Evolutionary conservation across 2,888 invertebrate species (phyloP).

Genomic region (Cephus pygmeus): DNA sequence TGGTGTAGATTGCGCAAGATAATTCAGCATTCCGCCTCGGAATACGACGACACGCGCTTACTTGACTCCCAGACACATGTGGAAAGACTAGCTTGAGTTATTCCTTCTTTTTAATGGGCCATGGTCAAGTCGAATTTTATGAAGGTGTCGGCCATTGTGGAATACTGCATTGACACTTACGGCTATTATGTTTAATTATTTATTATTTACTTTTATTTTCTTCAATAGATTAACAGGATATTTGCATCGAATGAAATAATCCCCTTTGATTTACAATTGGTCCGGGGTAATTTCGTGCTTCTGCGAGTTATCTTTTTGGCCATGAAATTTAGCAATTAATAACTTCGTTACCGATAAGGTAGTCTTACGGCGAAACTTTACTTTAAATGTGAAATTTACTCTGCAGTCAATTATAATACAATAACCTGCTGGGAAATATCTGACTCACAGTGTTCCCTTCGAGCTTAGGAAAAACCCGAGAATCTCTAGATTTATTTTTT

Average conservation of each 20-base stretch:
- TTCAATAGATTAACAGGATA: neutral
- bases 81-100: neutral
- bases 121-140: neutral
- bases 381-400: neutral
- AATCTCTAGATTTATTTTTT: neutral
- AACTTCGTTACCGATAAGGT: neutral
- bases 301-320: neutral
- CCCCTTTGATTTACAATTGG: no score
- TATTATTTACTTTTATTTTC: neutral
- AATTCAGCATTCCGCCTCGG: neutral
- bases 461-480: neutral
- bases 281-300: no score
- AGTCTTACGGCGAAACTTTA: neutral
- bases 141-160: neutral
- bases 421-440: neutral
- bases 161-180: neutral
- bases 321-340: neutral
- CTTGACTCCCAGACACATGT: neutral
- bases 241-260: no score
- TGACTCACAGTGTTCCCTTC: neutral
- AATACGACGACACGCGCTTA: neutral
- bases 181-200: neutral
- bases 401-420: neutral
- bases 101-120: neutral
- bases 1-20: constrained; percentile 31